Conservation (phyloP, 2,888 invertebrate species). For the Trilocha varians region DNA sequence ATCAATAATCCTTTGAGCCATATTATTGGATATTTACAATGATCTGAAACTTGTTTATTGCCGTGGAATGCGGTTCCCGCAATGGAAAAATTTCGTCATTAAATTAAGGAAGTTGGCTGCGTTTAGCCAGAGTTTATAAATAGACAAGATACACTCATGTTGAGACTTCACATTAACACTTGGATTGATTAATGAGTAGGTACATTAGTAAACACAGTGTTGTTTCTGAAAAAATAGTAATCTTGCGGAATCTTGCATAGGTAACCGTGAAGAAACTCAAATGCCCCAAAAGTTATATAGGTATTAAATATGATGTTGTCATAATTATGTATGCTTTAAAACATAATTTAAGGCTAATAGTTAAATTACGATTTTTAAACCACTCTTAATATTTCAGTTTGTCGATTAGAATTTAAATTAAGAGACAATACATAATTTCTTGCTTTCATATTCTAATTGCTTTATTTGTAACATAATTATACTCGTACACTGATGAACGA, state of each 20-base stretch:
- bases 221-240: neutral
- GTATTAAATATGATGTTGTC: no score
- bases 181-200: neutral
- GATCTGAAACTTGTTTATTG: neutral
- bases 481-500: neutral
- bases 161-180: neutral
- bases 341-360: no score
- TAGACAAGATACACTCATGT: neutral
- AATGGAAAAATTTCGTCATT: conserved; percentile 4
- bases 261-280: no score
- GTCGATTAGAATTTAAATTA: no score
- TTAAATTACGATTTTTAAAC: no score
- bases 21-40: no score
- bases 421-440: no score
- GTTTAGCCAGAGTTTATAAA: conserved; percentile 1
- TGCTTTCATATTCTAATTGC: neutral
- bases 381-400: no score
- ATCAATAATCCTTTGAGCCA: no score
- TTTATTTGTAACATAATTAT: neutral
- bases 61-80: neutral
- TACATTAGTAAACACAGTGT: neutral
- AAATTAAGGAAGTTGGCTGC: neutral
- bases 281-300: no score
- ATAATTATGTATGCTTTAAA: no score
- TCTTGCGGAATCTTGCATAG: no score